Base-by-base conservation (phyloP, 1,140 invertebrate genomes). In the Drosophila kanapiae region DNA sequence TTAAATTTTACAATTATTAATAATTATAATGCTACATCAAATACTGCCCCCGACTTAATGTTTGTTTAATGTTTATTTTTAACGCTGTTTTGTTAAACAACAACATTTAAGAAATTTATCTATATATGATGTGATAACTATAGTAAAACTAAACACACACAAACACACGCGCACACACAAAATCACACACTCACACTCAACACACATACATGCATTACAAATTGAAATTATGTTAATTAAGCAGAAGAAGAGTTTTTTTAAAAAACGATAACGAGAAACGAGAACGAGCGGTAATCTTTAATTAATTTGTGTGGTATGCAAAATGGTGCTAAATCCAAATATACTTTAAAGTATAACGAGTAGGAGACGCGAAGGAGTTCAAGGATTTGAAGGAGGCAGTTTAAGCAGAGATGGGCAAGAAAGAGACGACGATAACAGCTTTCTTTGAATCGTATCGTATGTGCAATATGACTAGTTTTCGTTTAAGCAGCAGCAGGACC, bases 401-500 rank as follows among this genome's bases (percentile, higher is more conserved):
- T 18, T 35, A 7, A n/a, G 47, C 58, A 51, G 35, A 58, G 16
- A 75, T 61, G 59, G 9, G n/a, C 8, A 38, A 45, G 54, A 16
- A 61, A 51, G 48, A 49, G 23, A 48, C 6, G 37, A 38, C 13
- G 13, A 14, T 11, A 13, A 56, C 18, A 40, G 56, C 38, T 43
- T 60, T 70, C 69, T 48, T 59, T 63, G 63, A 83, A 75, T 71
- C 62, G 62, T 77, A 77, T 77, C 80, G 75, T 83, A 83, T 79
- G 94, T 94, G 94, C 94, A 94, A 94, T 94, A 94, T 94, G 94
- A 94, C 94, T 94, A 94, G 94, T 94, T 94, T 94, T 94, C 94
- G 94, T 93, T 94, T 94, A 94, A 74, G 70, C 29, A 51, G 48
- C 53, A 54, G 56, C 53, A 38, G 53, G 53, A 56, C 35, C 14